Evolutionary conservation across 2,113 vertebrate species (phyloP).

Genomic region (Pangasianodon gigas): DNA sequence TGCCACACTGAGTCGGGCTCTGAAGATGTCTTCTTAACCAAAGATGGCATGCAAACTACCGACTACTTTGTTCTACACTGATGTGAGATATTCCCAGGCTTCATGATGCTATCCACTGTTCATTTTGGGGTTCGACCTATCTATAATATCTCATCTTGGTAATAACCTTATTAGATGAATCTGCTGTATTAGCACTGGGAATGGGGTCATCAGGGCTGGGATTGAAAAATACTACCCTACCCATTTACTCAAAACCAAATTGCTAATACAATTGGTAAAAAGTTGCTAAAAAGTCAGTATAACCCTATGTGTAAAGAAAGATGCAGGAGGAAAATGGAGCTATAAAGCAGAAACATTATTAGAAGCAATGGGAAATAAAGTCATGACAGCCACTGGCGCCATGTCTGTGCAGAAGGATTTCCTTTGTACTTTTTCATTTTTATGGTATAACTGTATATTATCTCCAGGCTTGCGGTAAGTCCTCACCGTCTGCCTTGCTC

Average conservation of each 20-base stretch:
- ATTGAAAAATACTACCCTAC: background rate
- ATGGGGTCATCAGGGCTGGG: background rate
- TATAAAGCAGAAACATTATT: slow-evolving; percentile 9
- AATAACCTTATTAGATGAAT: slow-evolving; percentile 1
- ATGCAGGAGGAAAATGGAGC: background rate
- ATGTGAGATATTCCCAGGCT: background rate
- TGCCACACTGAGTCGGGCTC: too few species aligned
- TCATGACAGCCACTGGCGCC: slow-evolving; percentile 25
- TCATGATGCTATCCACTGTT: background rate
- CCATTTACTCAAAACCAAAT: background rate
- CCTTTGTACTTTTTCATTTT: slow-evolving; percentile 44
- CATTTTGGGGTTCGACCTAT: background rate
- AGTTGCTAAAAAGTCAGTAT: background rate
- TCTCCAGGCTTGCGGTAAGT: slow-evolving; percentile 10
- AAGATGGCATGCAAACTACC: background rate
- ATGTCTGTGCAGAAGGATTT: slow-evolving; percentile 15
- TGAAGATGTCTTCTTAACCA: background rate
- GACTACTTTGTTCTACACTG: background rate
- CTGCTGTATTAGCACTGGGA: background rate
- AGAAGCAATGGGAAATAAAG: slow-evolving; percentile 32
- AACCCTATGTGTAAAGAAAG: slow-evolving; percentile 1
- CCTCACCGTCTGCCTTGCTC: background rate
- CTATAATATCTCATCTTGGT: background rate
- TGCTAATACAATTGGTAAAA: background rate
- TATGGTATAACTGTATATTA: slow-evolving; percentile 36